Percentiles rank a stretch among this genome's conserved stretches.
Evolutionary conservation across 1,140 invertebrate species (phyloP).

Genomic region (Pentalonia nigronervosa): DNA sequence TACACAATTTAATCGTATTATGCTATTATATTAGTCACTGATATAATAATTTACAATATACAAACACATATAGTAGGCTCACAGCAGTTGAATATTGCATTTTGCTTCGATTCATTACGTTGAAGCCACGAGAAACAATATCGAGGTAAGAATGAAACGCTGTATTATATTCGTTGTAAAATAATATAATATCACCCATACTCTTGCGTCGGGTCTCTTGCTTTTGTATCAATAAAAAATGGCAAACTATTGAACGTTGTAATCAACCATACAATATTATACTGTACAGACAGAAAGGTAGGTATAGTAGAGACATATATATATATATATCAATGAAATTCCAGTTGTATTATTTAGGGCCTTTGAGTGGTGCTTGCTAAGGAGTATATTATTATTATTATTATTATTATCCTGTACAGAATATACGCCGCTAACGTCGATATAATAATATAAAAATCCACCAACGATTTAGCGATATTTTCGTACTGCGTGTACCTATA

Average conservation of each 20-base stretch:
- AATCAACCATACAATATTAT: not conserved
- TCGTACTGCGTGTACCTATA: not conserved
- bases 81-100: not conserved
- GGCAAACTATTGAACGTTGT: not conserved
- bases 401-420: not conserved
- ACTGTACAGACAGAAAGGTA: not conserved
- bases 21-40: too few species aligned
- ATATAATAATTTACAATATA: too few species aligned
- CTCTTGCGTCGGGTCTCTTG: not conserved
- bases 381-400: not conserved
- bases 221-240: not conserved
- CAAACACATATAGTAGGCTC: not conserved
- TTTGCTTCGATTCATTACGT: not conserved
- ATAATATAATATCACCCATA: not conserved
- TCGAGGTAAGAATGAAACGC: not conserved
- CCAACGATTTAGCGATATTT: not conserved
- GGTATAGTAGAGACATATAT: too few species aligned
- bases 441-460: not conserved
- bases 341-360: not conserved
- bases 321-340: not conserved
- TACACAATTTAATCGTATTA: too few species aligned
- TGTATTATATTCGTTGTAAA: not conserved
- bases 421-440: not conserved
- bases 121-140: not conserved
- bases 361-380: not conserved